phyloP scores from a whole-genome alignment of 2,797 vertebrate genomes.

The Tympanoctomys barrerae region DNA sequence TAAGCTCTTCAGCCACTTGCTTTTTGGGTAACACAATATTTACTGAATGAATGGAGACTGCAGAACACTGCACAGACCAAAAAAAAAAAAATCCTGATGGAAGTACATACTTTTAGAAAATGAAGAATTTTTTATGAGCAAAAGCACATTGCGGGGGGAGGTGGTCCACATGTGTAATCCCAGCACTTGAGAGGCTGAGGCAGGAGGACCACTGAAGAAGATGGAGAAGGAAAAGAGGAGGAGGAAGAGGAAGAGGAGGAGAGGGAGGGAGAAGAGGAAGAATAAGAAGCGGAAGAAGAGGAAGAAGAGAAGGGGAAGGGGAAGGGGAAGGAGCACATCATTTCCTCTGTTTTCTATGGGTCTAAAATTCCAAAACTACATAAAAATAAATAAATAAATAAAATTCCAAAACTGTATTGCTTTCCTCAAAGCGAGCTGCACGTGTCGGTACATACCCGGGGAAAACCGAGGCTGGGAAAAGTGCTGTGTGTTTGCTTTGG shows the following conservation, averaged over 20 bases:
- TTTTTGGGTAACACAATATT: background rate
- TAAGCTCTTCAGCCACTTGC: background rate
- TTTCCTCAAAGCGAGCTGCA: background rate
- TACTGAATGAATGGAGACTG: background rate
- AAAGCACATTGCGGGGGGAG: background rate
- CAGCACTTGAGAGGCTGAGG: background rate
- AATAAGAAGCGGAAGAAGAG: background rate
- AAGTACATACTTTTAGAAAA: background rate
- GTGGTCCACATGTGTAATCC: background rate
- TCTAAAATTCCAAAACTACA: background rate
- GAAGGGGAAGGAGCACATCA: background rate
- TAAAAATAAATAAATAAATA: background rate
- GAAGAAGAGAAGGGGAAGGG: background rate
- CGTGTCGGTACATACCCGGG: background rate
- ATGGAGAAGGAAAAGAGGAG: fast-evolving
- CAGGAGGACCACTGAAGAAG: background rate
- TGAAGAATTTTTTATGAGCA: background rate
- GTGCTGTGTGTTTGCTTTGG: background rate
- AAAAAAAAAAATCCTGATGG: background rate
- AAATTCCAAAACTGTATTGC: background rate
- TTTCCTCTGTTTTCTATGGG: background rate
- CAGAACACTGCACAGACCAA: background rate
- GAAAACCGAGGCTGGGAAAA: background rate
- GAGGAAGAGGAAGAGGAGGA: background rate
- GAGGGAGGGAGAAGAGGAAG: background rate